Conservation (phyloP, 2,888 invertebrate species). For the Zelleria hepariella region DNA sequence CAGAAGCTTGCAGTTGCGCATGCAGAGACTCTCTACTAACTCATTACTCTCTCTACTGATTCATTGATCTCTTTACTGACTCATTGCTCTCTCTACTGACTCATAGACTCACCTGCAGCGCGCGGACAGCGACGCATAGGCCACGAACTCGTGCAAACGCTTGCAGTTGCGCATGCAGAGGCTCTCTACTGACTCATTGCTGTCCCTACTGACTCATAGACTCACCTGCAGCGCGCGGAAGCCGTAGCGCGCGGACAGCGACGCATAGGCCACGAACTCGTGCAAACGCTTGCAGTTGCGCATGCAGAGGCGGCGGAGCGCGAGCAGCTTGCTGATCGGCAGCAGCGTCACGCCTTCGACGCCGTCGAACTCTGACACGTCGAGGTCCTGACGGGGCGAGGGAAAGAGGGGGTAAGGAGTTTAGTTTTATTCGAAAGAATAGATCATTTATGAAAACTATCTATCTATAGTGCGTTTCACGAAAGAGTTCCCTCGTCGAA, state of each 20-base stretch:
- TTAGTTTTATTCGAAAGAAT: neutral
- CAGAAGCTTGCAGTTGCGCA: slow-evolving; percentile 75
- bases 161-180: slow-evolving; percentile 77
- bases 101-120: slow-evolving; percentile 83
- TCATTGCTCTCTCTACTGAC: too few relatives aligned
- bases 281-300: slow-evolving; percentile 76
- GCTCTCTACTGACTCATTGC: slow-evolving; percentile 17
- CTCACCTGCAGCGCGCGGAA: slow-evolving; percentile 73
- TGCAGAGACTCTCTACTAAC: too few relatives aligned
- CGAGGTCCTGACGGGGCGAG: slow-evolving; percentile 66
- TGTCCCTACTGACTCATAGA: neutral
- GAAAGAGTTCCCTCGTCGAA: too few relatives aligned
- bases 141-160: slow-evolving; percentile 78
- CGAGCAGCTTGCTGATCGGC: slow-evolving; percentile 78
- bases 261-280: slow-evolving; percentile 83
- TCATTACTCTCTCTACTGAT: too few relatives aligned
- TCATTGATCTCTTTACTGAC: too few relatives aligned
- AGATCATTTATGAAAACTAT: neutral
- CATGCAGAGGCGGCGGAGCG: slow-evolving; percentile 74
- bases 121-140: slow-evolving; percentile 82
- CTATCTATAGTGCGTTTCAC: neutral
- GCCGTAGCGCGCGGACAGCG: slow-evolving; percentile 81
- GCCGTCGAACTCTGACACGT: slow-evolving; percentile 82
- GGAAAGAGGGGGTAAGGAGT: neutral
- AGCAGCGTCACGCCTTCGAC: slow-evolving; percentile 80